phyloP scores from a whole-genome alignment of 2,797 vertebrate genomes.

The Parambassis ranga region DNA sequence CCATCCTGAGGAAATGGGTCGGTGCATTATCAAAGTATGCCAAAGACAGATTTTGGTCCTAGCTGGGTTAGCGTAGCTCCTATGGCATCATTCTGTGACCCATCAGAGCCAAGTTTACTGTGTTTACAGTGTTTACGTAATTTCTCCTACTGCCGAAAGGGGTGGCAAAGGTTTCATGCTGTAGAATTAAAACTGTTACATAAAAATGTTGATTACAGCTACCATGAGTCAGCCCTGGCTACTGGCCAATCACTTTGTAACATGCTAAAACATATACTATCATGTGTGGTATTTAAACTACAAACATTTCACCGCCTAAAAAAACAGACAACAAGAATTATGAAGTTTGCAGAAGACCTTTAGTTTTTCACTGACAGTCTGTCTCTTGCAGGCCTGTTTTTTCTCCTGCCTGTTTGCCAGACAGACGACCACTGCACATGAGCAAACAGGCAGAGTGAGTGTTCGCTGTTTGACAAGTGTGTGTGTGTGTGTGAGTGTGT shows the following conservation, averaged over 20 bases:
- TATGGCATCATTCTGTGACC: no score
- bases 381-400: conserved; percentile 33
- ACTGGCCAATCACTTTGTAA: background rate
- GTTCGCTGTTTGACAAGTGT: conserved; percentile 39
- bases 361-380: conserved; percentile 23
- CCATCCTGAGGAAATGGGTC: no score
- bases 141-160: no score
- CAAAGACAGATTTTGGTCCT: no score
- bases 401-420: conserved; percentile 49
- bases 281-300: background rate
- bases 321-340: conserved; percentile 5
- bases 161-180: no score
- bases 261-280: background rate
- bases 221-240: background rate
- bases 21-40: no score
- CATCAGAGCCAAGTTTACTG: no score
- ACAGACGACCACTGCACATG: conserved; percentile 44
- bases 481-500: conserved; percentile 8
- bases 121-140: no score
- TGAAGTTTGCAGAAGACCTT: conserved; percentile 20
- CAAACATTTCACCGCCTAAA: conserved; percentile 3
- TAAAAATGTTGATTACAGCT: background rate
- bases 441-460: conserved; percentile 32
- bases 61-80: no score
- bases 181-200: no score